Percentiles rank a stretch among this genome's conserved stretches.
Conservation (phyloP, 2,888 invertebrate species). For the Cartodere bifasciata region DNA sequence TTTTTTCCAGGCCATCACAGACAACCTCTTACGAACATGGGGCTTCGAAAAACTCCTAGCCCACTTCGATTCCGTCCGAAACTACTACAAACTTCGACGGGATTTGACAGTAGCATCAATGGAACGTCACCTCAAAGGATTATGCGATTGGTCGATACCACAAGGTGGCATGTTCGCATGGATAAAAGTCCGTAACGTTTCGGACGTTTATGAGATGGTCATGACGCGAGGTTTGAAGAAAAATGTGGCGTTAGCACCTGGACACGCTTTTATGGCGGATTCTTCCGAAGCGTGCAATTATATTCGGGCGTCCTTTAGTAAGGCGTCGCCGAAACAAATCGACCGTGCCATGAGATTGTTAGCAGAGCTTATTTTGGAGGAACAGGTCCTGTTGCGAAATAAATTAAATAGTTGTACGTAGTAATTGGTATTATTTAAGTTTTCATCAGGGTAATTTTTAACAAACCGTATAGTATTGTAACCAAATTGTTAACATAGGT, state of each 20-base stretch:
- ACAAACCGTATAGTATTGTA: too few relatives aligned
- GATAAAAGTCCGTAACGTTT: constrained; percentile 53
- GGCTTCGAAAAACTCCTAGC: constrained; percentile 44
- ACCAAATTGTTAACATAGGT: too few relatives aligned
- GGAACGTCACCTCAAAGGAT: constrained; percentile 43
- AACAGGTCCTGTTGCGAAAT: constrained; percentile 36
- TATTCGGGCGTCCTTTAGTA: constrained; percentile 59
- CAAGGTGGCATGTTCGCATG: constrained; percentile 69
- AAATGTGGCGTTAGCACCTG: constrained; percentile 59
- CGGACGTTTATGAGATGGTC: constrained; percentile 62
- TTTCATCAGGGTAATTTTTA: too few relatives aligned
- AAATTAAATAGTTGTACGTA: constrained; percentile 31
- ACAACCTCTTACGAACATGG: constrained; percentile 45
- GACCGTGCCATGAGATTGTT: constrained; percentile 46
- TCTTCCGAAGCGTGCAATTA: constrained; percentile 48
- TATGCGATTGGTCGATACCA: constrained; percentile 55
- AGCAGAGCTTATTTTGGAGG: constrained; percentile 47
- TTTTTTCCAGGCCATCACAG: constrained; percentile 40
- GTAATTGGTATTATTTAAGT: too few relatives aligned
- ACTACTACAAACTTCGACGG: constrained; percentile 50
- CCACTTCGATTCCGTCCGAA: constrained; percentile 45
- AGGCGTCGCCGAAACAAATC: constrained; percentile 51
- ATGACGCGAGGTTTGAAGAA: constrained; percentile 53
- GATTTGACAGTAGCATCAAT: constrained; percentile 48
- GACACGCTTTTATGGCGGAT: constrained; percentile 58